phyloP scores from a whole-genome alignment of 2,113 vertebrate species.

The Psilopsiagon aymara region DNA sequence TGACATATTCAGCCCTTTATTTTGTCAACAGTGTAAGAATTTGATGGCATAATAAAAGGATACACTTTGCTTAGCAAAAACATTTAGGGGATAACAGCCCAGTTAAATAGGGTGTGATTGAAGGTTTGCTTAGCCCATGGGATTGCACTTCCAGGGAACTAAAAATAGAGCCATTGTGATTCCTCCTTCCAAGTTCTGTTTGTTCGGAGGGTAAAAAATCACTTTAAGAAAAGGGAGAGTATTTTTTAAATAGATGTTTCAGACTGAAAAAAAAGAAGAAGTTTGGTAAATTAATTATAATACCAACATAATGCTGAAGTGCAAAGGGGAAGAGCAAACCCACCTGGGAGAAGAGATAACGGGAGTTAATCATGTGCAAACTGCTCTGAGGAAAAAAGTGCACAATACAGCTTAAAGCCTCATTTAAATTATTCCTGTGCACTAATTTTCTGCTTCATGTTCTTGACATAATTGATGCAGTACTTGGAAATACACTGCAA shows the following conservation, averaged over 20 bases:
- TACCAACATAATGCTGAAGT: neutral
- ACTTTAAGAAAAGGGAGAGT: neutral
- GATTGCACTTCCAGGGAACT: constrained; percentile 49
- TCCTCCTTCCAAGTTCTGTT: neutral
- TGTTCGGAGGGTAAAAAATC: neutral
- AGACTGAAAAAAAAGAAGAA: neutral
- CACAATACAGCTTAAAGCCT: constrained; percentile 27
- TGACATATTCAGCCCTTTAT: constrained; percentile 54
- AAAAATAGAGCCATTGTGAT: neutral
- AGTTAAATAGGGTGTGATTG: constrained; percentile 25
- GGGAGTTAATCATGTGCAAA: constrained; percentile 8
- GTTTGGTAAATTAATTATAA: neutral
- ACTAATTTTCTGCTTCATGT: constrained; percentile 55
- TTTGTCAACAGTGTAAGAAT: constrained; percentile 61
- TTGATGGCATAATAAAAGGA: constrained; percentile 58
- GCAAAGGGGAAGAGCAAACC: neutral
- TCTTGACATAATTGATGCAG: constrained; percentile 26
- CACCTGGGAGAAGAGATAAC: constrained; percentile 45
- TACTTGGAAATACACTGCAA: neutral
- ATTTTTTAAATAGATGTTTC: constrained; percentile 12
- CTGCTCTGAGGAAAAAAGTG: constrained; percentile 7
- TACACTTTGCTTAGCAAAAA: constrained; percentile 57
- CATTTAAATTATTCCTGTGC: constrained; percentile 5
- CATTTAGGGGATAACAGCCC: constrained; percentile 17
- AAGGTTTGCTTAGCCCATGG: constrained; percentile 26